Evolutionary conservation across 2,113 vertebrate genomes (phyloP).

Genomic region (Aramus guarauna): DNA sequence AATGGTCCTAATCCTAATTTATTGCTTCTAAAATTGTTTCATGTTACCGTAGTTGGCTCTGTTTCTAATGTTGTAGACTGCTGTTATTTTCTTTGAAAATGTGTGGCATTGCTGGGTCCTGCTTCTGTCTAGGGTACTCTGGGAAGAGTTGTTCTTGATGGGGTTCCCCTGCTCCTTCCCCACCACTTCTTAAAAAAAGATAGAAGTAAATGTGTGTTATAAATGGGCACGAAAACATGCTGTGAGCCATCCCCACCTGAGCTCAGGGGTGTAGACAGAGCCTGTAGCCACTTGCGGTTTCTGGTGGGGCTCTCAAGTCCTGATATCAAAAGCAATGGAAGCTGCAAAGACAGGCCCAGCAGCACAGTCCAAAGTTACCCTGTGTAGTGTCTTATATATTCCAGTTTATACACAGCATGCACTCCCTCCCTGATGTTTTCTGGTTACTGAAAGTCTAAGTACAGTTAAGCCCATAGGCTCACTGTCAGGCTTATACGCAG

Average conservation of each 20-base stretch:
- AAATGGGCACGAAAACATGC: background rate
- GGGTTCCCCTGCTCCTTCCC: background rate
- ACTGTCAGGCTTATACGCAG: background rate
- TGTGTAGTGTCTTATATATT: background rate
- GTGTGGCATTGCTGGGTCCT: background rate
- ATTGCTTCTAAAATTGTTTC: constrained; percentile 68
- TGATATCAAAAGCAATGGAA: background rate
- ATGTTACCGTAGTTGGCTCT: background rate
- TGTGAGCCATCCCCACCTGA: background rate
- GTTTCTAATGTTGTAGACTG: background rate
- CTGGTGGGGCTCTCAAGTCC: background rate
- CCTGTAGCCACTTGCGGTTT: background rate
- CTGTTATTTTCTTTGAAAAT: constrained; percentile 31
- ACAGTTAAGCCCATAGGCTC: background rate
- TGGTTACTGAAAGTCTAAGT: background rate
- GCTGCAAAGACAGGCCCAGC: background rate
- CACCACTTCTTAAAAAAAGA: background rate
- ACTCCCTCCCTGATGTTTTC: background rate
- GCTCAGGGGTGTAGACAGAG: background rate
- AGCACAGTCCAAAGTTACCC: background rate
- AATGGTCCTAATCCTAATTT: constrained; percentile 64
- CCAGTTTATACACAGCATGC: background rate
- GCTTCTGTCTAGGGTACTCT: constrained; percentile 8
- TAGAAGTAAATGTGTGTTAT: background rate
- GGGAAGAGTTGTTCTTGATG: background rate